These are phyloP conservation scores for Melanocharis versteri DNA, from an alignment of 2,113 vertebrate genomes.

Conservation along the genomic window DNA sequence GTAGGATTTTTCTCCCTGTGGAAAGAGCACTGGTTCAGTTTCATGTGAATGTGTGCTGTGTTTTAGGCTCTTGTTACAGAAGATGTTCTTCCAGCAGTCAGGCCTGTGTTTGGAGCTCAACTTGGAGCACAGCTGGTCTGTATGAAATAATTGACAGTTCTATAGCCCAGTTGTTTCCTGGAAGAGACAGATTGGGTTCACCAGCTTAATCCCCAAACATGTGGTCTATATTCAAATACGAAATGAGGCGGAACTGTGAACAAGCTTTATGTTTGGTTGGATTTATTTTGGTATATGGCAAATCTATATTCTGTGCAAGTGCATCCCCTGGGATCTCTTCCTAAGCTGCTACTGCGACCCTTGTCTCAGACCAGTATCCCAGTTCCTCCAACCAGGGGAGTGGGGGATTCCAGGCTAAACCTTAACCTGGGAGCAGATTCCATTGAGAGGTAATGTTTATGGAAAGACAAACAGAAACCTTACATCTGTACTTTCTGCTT, in stretches of 20 bases:
- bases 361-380: neutral
- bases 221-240: conserved; percentile 35
- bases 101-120: neutral
- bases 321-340: neutral
- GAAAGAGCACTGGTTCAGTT: neutral
- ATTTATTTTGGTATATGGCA: conserved; percentile 38
- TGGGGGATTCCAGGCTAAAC: neutral
- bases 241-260: conserved; percentile 64
- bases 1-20: neutral
- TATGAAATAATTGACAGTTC: conserved; percentile 24
- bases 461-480: neutral
- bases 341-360: neutral
- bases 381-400: neutral
- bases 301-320: neutral
- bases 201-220: conserved; percentile 49
- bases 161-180: conserved; percentile 36
- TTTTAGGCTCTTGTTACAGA: neutral
- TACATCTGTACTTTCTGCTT: neutral
- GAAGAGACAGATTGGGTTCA: conserved; percentile 35
- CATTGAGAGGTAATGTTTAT: neutral
- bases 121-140: neutral
- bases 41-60: neutral
- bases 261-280: conserved; percentile 50
- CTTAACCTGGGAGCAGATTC: neutral
- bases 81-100: neutral